Evolutionary conservation across 2,888 invertebrate species (phyloP).

Genomic region (Torymus texanus): DNA sequence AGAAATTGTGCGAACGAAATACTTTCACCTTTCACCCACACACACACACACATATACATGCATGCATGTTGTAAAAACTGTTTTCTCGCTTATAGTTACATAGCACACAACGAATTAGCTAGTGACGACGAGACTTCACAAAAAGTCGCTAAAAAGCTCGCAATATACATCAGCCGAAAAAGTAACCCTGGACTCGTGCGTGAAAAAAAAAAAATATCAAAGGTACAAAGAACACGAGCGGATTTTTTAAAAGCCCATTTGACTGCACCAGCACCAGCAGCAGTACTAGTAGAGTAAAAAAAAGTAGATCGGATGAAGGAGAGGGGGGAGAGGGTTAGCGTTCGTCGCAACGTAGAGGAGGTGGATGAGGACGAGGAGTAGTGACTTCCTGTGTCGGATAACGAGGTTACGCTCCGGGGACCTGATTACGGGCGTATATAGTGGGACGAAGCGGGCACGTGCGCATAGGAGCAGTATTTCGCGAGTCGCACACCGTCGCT

Average conservation of each 20-base stretch:
- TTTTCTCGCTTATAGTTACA: not conserved
- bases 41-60: not conserved
- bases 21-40: not conserved
- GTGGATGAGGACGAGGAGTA: conserved; percentile 41
- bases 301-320: conserved; percentile 28
- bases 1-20: conserved; percentile 11
- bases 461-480: conserved; percentile 19
- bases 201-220: too few species aligned
- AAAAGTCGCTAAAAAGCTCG: not conserved
- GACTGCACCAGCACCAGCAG: conserved; percentile 23
- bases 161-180: not conserved
- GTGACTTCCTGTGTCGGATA: conserved; percentile 66
- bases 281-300: not conserved
- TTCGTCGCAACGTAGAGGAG: not conserved
- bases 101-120: too few species aligned
- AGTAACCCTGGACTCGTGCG: not conserved
- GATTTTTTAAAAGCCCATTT: conserved; percentile 61
- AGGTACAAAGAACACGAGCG: not conserved
- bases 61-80: not conserved
- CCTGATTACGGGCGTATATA: conserved; percentile 59
- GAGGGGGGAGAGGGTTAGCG: too few species aligned
- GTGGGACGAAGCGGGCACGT: not conserved
- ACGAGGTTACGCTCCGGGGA: conserved; percentile 67
- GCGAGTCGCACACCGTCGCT: not conserved
- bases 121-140: too few species aligned